Conservation (phyloP, 2,888 invertebrate species). For the Melinopterus prodromus region DNA sequence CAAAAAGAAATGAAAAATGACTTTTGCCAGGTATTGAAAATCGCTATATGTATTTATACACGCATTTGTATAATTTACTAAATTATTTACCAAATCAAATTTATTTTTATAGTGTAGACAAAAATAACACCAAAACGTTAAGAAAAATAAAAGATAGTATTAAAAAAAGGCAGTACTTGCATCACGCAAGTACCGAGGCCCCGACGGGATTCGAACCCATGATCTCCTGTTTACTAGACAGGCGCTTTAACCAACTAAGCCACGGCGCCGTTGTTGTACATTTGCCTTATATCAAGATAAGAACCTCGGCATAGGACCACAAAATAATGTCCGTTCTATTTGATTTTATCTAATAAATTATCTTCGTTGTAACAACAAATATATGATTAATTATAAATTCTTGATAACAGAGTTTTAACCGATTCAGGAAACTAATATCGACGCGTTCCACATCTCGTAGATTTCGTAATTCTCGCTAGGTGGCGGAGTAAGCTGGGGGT, state of each 20-base stretch:
- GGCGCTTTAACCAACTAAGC: conserved; percentile 84
- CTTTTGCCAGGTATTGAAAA: no score
- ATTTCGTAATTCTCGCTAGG: neutral
- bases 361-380: neutral
- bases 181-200: conserved; percentile 56
- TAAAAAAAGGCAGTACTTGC: neutral
- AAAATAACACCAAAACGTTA: neutral
- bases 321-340: neutral
- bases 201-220: conserved; percentile 73
- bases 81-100: no score
- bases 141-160: neutral
- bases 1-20: no score
- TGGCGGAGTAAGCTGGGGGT: neutral
- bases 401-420: no score
- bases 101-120: neutral
- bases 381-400: no score
- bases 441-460: neutral
- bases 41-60: no score
- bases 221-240: conserved; percentile 77
- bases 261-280: conserved; percentile 65
- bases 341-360: neutral
- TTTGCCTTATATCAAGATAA: neutral
- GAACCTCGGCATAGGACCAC: neutral
- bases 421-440: neutral
- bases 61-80: no score